These are phyloP conservation scores for Megalops cyprinoides DNA, from an alignment of 2,797 vertebrate species.

Conservation along the genomic window DNA sequence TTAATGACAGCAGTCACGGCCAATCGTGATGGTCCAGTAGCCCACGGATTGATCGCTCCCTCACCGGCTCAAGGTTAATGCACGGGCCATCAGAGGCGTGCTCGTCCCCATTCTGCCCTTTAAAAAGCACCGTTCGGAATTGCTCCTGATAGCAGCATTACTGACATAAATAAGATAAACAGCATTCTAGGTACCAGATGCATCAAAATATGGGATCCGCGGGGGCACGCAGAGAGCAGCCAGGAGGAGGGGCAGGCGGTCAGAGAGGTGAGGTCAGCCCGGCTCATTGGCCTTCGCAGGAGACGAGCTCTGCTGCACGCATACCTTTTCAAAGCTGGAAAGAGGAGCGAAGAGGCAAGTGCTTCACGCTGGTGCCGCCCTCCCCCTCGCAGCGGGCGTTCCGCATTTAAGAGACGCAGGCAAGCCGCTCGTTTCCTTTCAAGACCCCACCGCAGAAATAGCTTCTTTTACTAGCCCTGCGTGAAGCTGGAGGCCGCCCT, in stretches of 20 bases:
- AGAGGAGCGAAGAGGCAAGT: constrained; percentile 49
- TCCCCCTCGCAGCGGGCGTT: constrained; percentile 58
- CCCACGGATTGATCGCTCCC: neutral
- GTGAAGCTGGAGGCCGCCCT: constrained; percentile 59
- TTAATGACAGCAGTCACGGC: constrained; percentile 21
- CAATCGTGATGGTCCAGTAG: neutral
- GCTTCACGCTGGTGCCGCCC: constrained; percentile 24
- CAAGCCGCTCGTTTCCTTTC: constrained; percentile 46
- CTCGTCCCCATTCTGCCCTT: neutral
- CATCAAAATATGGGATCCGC: neutral
- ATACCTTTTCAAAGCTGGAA: neutral
- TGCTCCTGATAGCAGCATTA: neutral
- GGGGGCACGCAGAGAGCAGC: neutral
- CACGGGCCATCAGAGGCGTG: neutral
- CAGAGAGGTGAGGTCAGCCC: neutral
- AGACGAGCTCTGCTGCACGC: neutral
- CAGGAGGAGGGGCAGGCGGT: neutral
- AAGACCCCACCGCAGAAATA: constrained; percentile 50
- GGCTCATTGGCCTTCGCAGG: neutral
- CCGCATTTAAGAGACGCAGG: constrained; percentile 46
- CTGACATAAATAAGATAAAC: neutral
- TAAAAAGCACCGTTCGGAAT: neutral
- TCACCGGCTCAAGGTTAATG: neutral
- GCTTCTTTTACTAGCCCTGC: constrained; percentile 59
- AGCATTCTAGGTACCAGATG: neutral